phyloP scores from a whole-genome alignment of 2,888 invertebrate species.

The Acleris holmiana region DNA sequence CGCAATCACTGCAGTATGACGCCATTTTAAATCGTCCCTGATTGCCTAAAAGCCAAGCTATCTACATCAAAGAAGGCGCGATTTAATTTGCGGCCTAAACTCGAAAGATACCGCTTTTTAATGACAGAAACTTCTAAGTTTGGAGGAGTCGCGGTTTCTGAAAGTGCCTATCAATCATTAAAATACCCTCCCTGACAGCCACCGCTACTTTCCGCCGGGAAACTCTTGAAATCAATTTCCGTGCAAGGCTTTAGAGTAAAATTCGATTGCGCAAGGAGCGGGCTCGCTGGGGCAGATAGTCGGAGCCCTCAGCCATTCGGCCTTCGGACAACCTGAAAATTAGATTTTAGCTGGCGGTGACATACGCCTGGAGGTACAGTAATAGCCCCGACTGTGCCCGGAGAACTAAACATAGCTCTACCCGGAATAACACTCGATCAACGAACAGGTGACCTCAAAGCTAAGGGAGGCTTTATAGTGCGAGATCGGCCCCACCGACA shows the following conservation, averaged over 20 bases:
- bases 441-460: constrained; percentile 22
- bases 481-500: no score
- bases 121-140: constrained; percentile 37
- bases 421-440: constrained; percentile 10
- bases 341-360: constrained; percentile 69
- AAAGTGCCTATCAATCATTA: constrained; percentile 59
- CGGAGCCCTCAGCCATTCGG: constrained; percentile 52
- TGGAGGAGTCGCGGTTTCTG: constrained; percentile 26
- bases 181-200: constrained; percentile 62
- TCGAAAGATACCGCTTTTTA: constrained; percentile 36
- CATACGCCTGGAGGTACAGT: constrained; percentile 50
- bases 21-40: constrained; percentile 8
- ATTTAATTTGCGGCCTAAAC: constrained; percentile 34
- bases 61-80: constrained; percentile 22
- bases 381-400: constrained; percentile 38
- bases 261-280: constrained; percentile 56
- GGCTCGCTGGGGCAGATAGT: constrained; percentile 24
- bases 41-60: constrained; percentile 16
- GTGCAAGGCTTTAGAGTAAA: constrained; percentile 62
- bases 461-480: not conserved
- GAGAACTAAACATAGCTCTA: constrained; percentile 38
- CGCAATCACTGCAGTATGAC: no score
- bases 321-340: constrained; percentile 73
- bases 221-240: constrained; percentile 77
- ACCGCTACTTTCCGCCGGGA: constrained; percentile 58